phyloP scores from a whole-genome alignment of 2,888 invertebrate genomes.

The Beris morrisii region DNA sequence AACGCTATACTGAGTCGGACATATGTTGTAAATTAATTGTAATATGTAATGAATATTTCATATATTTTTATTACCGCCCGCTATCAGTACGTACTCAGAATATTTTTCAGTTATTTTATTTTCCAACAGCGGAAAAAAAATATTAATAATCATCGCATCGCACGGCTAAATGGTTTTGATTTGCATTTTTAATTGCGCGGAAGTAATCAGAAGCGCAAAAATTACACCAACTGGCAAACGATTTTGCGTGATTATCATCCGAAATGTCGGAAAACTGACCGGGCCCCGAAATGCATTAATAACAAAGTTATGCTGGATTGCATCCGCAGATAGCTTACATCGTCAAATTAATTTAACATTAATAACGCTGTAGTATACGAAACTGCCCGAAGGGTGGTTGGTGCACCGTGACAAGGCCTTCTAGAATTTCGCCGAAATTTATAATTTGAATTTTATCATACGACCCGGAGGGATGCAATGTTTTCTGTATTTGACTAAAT shows the following conservation, averaged over 20 bases:
- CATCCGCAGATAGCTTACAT: constrained; percentile 15
- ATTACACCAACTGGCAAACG: constrained; percentile 32
- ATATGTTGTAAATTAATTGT: constrained; percentile 21
- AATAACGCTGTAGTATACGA: background rate
- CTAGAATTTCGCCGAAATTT: no score
- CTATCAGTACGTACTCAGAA: background rate
- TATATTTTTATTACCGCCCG: background rate
- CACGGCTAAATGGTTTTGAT: constrained; percentile 36
- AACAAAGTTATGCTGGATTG: constrained; percentile 21
- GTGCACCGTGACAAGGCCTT: no score
- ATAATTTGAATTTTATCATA: no score
- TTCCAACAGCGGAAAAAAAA: background rate
- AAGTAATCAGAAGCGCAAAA: constrained; percentile 38
- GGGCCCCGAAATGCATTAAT: constrained; percentile 20
- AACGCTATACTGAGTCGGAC: constrained; percentile 3
- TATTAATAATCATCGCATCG: constrained; percentile 27
- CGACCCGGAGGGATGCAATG: no score
- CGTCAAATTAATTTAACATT: constrained; percentile 32
- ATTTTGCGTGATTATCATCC: constrained; percentile 31
- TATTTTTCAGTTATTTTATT: background rate
- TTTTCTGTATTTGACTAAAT: no score
- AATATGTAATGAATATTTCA: constrained; percentile 11
- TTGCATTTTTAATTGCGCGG: constrained; percentile 42
- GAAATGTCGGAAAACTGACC: constrained; percentile 3
- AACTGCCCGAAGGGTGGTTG: background rate